Percentiles rank a stretch among this genome's conserved stretches.
Conservation (phyloP, 2,797 vertebrate genomes). For the Lithobates pipiens region DNA sequence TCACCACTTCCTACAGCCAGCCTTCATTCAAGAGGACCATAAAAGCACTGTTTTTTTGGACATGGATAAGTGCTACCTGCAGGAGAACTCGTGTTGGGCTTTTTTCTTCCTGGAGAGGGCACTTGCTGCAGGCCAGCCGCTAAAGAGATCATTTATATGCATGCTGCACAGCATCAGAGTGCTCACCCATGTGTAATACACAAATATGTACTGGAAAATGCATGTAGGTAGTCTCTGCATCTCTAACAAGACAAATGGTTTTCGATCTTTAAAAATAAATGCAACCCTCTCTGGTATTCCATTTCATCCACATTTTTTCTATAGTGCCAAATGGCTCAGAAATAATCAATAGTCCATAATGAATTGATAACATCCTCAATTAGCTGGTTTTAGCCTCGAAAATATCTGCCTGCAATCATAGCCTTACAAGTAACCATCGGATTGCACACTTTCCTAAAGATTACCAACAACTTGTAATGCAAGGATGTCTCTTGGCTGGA, state of each 20-base stretch:
- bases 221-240: neutral
- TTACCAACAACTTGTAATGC: too few relatives aligned
- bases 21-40: neutral
- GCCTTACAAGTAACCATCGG: too few relatives aligned
- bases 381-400: neutral
- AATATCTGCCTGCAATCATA: neutral
- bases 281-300: too few relatives aligned
- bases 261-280: neutral
- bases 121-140: neutral
- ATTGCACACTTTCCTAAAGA: too few relatives aligned
- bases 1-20: slow-evolving; percentile 11
- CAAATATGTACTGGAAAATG: neutral
- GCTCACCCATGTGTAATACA: neutral
- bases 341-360: neutral
- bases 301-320: neutral
- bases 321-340: neutral
- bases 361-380: too few relatives aligned
- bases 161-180: neutral
- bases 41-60: neutral
- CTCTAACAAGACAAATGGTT: neutral
- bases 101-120: neutral
- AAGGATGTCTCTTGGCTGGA: too few relatives aligned
- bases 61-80: neutral
- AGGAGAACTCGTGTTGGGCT: neutral
- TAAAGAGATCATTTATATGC: neutral